Conservation (phyloP, 2,797 vertebrate species). For the Cyprinodon diabolis region DNA sequence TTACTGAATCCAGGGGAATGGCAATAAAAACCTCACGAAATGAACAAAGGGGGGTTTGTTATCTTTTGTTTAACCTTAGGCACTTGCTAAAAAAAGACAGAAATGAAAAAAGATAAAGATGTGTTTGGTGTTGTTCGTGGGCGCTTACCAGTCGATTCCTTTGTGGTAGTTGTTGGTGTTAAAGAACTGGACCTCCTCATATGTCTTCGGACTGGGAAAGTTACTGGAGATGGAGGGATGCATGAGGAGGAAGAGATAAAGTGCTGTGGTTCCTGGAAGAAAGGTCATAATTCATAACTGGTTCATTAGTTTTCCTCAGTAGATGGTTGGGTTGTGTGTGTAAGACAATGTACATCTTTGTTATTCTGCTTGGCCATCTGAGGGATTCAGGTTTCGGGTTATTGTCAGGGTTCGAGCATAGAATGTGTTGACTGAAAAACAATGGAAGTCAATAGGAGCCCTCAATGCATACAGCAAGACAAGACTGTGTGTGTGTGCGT, state of each 20-base stretch:
- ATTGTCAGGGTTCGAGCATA: too few relatives aligned
- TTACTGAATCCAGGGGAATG: constrained; percentile 33
- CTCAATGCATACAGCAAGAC: too few relatives aligned
- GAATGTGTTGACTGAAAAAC: too few relatives aligned
- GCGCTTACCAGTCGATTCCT: constrained; percentile 94
- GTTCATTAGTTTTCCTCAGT: constrained; percentile 64
- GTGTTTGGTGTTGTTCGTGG: constrained; percentile 1
- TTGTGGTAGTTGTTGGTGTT: constrained; percentile 98
- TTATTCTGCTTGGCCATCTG: too few relatives aligned
- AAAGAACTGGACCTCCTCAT: constrained; percentile 99
- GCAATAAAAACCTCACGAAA: constrained; percentile 22
- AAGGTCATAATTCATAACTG: constrained; percentile 73
- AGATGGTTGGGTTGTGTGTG: constrained; percentile 38
- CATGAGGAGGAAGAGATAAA: constrained; percentile 99
- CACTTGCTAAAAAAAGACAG: constrained; percentile 25
- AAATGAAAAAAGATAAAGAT: constrained; percentile 1
- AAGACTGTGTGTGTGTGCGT: constrained; percentile 4
- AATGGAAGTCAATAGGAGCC: too few relatives aligned
- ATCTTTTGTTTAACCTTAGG: constrained; percentile 42
- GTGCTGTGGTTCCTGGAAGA: constrained; percentile 92
- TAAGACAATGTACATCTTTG: constrained; percentile 10
- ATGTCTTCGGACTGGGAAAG: constrained; percentile 93
- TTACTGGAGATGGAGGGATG: constrained; percentile 96
- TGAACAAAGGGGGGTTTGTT: constrained; percentile 18
- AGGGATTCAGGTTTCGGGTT: too few relatives aligned